phyloP scores from a whole-genome alignment of 2,113 vertebrate genomes.

The Planiliza haematocheilus region DNA sequence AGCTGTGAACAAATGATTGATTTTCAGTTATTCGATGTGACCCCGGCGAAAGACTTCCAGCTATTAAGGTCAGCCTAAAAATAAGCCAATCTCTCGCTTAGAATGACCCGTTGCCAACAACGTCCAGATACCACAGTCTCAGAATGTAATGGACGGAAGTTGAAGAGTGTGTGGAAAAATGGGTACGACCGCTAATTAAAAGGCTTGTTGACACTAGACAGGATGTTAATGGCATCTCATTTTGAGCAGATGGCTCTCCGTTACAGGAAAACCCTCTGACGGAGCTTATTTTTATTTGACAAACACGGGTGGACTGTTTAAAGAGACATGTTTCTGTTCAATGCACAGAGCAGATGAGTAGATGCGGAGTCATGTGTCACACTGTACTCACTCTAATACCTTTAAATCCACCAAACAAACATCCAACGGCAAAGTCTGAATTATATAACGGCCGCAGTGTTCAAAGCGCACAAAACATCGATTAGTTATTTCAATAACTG shows the following conservation, averaged over 20 bases:
- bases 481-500: background rate
- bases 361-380: background rate
- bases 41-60: conserved; percentile 43
- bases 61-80: conserved; percentile 65
- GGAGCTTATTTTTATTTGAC: too few species aligned
- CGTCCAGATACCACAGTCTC: conserved; percentile 12
- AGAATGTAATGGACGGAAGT: background rate
- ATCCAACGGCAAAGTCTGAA: too few species aligned
- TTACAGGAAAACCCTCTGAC: conserved; percentile 37
- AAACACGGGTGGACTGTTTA: too few species aligned
- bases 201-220: background rate
- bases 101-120: conserved; percentile 40
- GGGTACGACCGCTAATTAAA: conserved; percentile 10
- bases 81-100: conserved; percentile 32
- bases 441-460: too few species aligned
- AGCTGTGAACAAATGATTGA: conserved; percentile 31
- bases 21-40: conserved; percentile 31
- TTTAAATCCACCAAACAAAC: too few species aligned
- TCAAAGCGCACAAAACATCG: background rate
- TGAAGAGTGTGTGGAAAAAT: background rate
- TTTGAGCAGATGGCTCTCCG: conserved; percentile 60
- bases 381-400: background rate
- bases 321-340: background rate
- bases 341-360: background rate
- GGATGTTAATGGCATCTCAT: conserved; percentile 38